Evolutionary conservation across 1,140 invertebrate genomes (phyloP).

Genomic region (Heliconius melpomene): DNA sequence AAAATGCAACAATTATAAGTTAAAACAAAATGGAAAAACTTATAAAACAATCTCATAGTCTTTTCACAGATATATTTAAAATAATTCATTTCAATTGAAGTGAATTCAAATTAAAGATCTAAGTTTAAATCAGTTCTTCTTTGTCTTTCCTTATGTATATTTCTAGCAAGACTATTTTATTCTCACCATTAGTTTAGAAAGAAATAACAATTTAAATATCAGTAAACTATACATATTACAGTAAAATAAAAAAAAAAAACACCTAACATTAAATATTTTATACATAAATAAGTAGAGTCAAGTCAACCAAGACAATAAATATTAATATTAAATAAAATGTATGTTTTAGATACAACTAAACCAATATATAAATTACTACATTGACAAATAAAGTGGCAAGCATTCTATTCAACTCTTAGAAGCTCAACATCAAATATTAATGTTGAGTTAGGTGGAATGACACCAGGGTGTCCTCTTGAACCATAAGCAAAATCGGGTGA

Average conservation of each 20-base stretch:
- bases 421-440: constrained; percentile 98
- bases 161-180: constrained; percentile 13
- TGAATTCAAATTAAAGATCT: background rate
- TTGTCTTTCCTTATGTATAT: background rate
- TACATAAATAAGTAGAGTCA: constrained; percentile 29
- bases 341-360: constrained; percentile 19
- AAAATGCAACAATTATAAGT: background rate
- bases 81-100: too few species aligned
- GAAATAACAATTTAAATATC: background rate
- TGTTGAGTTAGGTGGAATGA: constrained; percentile 96
- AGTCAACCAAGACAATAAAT: constrained; percentile 43
- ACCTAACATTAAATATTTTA: constrained; percentile 39
- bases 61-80: background rate
- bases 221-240: background rate
- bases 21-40: background rate
- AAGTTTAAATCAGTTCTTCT: constrained; percentile 9
- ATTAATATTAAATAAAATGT: constrained; percentile 34
- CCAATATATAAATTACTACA: constrained; percentile 15
- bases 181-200: background rate
- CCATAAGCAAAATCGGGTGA: constrained; percentile 97
- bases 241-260: background rate
- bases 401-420: constrained; percentile 61
- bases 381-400: constrained; percentile 22
- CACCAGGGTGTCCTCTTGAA: constrained; percentile 92
- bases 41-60: background rate